Evolutionary conservation across 1,140 invertebrate species (phyloP), one percentile per base, ranked within the genome.

Genomic region (Diploscapter pachys): DNA sequence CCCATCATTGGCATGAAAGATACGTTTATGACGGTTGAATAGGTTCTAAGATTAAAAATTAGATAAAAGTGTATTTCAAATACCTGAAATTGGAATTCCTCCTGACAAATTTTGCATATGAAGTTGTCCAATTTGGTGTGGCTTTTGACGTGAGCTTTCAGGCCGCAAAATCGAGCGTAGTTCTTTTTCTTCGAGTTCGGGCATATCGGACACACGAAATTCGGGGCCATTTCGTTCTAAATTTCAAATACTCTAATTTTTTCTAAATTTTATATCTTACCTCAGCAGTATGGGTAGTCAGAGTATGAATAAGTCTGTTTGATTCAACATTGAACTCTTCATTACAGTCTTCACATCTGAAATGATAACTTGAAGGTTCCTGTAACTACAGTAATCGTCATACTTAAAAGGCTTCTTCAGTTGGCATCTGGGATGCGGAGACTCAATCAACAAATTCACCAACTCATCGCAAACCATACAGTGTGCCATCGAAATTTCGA

Each of bases 81-180:
- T 31, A 71, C 67, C 62, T 56, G 50, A 57, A 11, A 66, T n/a
- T 72, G 51, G 50, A 76, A 76, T 59, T 72, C 69, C 6, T 48
- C 4, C 48, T 52, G 49, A 13, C 75, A 76, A 8, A 52, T 9
- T 3, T 51, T 31, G 55, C 75, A 76, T 5, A n/a, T 4, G 48
- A 66, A 13, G 50, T 48, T 4, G 51, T 76, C 75, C 3, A 52
- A 2, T 54, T 52, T 61, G 3, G 51, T 13, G 54, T 76, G 75
- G 11, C 54, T 54, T 55, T 61, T 76, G 11, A 76, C 4, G 68
- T 76, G 75, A 8, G 63, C 75, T 11, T 65, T n/a, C 13, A 31
- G 72, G 13, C 69, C 75, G 8, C 69, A 5, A 13, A 66, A 71
- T 5, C 75, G 61, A n/a, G n/a, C 51, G 61, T 72, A 76, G 54